Base-by-base conservation (phyloP, 1,140 invertebrate genomes). In the Diplogasteroides magnus region DNA sequence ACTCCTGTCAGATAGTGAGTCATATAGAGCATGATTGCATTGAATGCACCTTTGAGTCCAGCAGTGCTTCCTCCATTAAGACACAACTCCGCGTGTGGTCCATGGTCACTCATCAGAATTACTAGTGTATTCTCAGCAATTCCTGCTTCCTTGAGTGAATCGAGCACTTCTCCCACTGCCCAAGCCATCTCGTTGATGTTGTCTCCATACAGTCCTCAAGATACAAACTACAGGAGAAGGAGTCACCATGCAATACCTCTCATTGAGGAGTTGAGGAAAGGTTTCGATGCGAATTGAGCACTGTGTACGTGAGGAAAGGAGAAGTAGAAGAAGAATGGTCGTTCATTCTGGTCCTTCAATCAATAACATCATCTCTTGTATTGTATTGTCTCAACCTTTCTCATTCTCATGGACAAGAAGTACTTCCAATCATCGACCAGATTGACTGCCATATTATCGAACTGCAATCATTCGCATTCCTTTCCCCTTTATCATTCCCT, bases 251-350 rank as follows among this genome's bases (percentile, higher is more conserved):
- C 31, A 28, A 71, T 56, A 73, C 80, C 79, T 57, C 80, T 48
- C 32, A 61, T 55, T 14, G 79, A 82, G 27, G 59, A 68, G 55
- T 76, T 76, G 25, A 61, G 67, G 58, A 82, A 82, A 15, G 62
- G 58, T 63, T 76, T 57, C 57, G 72, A 77, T 15, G 80, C 80
- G 61, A 83, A 82, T 65, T 83, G 82, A 15, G 77, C 70, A 15
- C 68, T 71, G 61, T 82, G 81, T 23, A 83, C 81, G 48, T 82
- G 81, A 3, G 81, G 81, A 48, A 83, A 83, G 19, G 78, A 78
- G 67, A 83, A 82, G 67, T 81, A 83, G 65, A 83, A 83, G 70
- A 83, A 82, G 76, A 82, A 82, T 0, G 81, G 81, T 25, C 62
- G 64, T 15, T 70, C 27, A 28, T 70, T 28, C 61, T 73, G 74